A percentile compares a stretch with the other conserved stretches of the same genome.
phyloP scores from a whole-genome alignment of 2,797 vertebrate species.

The Halcyon leucocephala region DNA sequence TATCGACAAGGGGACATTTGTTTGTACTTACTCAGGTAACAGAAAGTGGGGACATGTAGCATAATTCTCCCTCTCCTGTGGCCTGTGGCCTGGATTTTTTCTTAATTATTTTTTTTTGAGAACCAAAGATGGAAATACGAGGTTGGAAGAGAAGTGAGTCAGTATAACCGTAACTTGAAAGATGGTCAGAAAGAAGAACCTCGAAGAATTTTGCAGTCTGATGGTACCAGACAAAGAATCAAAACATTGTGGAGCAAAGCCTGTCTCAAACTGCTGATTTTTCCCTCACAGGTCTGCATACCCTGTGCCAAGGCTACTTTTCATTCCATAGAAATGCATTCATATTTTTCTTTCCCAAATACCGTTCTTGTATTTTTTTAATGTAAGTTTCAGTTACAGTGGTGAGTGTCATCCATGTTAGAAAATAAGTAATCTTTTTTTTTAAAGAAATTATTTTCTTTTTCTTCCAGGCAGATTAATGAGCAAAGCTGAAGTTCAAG shows the following conservation, averaged over 20 bases:
- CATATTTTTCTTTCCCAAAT: not conserved
- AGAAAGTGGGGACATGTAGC: not conserved
- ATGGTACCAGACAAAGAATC: not conserved
- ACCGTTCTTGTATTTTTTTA: not conserved
- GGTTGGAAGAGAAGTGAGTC: not conserved
- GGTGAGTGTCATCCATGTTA: not conserved
- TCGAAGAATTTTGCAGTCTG: not conserved
- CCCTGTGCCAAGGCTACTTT: not conserved
- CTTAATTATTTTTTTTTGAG: not conserved
- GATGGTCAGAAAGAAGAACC: not conserved
- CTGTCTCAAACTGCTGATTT: not conserved
- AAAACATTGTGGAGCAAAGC: not conserved
- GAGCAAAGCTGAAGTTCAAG: constrained; percentile 58
- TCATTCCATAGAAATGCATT: not conserved
- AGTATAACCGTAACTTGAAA: not conserved
- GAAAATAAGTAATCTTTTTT: not conserved
- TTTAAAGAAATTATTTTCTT: not conserved
- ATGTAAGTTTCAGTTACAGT: not conserved
- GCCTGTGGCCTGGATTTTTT: not conserved
- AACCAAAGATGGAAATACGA: not conserved
- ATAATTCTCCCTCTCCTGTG: not conserved
- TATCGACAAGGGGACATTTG: constrained; percentile 90
- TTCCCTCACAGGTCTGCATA: not conserved
- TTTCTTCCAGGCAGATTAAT: constrained; percentile 78
- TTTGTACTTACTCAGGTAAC: constrained; percentile 92